Evolutionary conservation across 2,113 vertebrate species (phyloP).

Genomic region (human): GRCh38 chr2:106875001-106875500

Average conservation of each 20-base stretch:
- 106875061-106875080: conserved; percentile 43
- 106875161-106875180: neutral
- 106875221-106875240: neutral
- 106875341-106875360: neutral
- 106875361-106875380: neutral
- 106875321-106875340: neutral
- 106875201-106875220: neutral
- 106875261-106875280: neutral
- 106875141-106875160: neutral
- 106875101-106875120: neutral
- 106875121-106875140: neutral
- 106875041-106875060: neutral
- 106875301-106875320: neutral
- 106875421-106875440: neutral
- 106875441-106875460: neutral
- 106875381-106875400: neutral
- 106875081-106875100: neutral
- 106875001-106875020: conserved; percentile 37
- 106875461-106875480: neutral
- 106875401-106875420: neutral
- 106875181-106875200: neutral
- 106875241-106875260: neutral
- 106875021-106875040: neutral
- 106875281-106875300: neutral
- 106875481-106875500: neutral